phyloP scores from a whole-genome alignment of 2,888 invertebrate species.

The Sthenelais limicola region DNA sequence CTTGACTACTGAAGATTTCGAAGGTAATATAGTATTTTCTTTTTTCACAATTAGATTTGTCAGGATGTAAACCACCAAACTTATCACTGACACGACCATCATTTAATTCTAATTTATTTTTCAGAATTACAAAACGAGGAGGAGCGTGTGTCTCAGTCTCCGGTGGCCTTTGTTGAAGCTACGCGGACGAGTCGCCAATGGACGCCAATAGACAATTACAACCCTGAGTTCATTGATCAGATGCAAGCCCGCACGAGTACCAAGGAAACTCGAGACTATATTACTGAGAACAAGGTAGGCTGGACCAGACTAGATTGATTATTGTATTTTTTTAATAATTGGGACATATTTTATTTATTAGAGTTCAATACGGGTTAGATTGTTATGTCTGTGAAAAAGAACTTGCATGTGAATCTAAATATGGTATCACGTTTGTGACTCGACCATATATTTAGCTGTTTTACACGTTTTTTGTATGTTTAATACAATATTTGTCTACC shows the following conservation, averaged over 20 bases:
- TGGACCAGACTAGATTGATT: too few species aligned
- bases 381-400: too few species aligned
- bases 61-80: background rate
- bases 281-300: constrained; percentile 59
- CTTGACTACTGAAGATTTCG: constrained; percentile 66
- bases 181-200: constrained; percentile 56
- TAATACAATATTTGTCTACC: too few species aligned
- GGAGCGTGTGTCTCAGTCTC: constrained; percentile 6
- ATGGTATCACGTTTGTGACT: too few species aligned
- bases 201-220: constrained; percentile 68
- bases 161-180: constrained; percentile 11
- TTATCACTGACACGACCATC: background rate
- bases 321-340: too few species aligned
- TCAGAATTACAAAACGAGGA: background rate
- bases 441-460: too few species aligned
- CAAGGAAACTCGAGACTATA: constrained; percentile 53
- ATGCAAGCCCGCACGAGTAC: constrained; percentile 53
- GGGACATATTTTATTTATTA: too few species aligned
- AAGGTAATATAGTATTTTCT: too few species aligned
- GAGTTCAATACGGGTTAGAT: too few species aligned
- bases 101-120: background rate
- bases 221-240: constrained; percentile 59
- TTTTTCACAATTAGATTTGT: background rate
- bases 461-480: too few species aligned
- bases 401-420: too few species aligned